Conservation (phyloP, 2,113 vertebrate genomes). For the Herpetotheres cachinnans region DNA sequence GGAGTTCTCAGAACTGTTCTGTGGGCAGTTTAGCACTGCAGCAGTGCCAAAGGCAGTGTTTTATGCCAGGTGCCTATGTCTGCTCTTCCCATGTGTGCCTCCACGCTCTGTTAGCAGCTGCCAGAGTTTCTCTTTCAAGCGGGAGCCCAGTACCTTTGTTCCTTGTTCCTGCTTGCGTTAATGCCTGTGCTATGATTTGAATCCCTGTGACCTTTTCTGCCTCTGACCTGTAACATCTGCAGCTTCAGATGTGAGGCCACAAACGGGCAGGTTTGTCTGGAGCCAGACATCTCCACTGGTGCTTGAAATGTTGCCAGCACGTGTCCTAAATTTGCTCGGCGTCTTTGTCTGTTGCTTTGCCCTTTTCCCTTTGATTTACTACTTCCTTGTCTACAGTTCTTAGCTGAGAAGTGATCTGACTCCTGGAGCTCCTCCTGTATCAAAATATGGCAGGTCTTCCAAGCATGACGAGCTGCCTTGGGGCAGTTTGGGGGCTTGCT, state of each 20-base stretch:
- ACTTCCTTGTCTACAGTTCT: accelerated
- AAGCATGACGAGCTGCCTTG: accelerated
- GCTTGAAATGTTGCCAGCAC: not conserved
- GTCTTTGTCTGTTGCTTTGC: not conserved
- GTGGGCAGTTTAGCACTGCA: not conserved
- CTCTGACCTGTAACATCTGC: not conserved
- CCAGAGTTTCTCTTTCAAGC: not conserved
- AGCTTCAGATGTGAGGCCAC: not conserved
- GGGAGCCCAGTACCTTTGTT: not conserved
- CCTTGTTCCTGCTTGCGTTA: not conserved
- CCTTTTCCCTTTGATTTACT: not conserved
- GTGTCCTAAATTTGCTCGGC: not conserved
- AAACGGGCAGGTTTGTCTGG: not conserved
- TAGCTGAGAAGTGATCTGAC: not conserved
- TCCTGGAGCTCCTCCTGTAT: not conserved
- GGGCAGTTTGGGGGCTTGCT: not conserved
- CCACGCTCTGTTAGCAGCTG: accelerated
- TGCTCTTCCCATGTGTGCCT: not conserved
- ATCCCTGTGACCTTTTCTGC: not conserved
- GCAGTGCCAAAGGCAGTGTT: not conserved
- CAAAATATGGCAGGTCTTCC: accelerated
- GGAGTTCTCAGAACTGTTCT: accelerated
- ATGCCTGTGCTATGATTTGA: not conserved
- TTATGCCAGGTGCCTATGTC: not conserved
- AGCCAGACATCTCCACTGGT: not conserved